These are phyloP conservation scores for Phrynocephalus vlangalii DNA, from an alignment of 2,797 vertebrate genomes.

Conservation along the genomic window DNA sequence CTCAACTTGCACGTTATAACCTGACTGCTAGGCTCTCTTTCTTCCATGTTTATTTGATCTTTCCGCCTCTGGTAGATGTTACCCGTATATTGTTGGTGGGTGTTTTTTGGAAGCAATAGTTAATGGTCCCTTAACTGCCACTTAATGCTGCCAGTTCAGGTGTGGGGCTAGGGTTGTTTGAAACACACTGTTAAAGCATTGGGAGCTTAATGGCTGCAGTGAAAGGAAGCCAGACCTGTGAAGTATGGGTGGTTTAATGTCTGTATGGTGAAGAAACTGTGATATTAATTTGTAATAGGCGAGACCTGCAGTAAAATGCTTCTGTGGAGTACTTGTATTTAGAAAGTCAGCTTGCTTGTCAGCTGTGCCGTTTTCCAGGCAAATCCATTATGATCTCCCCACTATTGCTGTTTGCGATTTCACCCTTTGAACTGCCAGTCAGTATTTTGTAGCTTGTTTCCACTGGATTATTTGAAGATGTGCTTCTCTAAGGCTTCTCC, in stretches of 20 bases:
- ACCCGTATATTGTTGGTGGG: neutral
- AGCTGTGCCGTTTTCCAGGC: neutral
- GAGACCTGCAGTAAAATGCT: neutral
- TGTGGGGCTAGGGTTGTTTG: neutral
- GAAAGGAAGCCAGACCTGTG: neutral
- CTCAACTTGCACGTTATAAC: neutral
- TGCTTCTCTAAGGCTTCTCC: too few species aligned
- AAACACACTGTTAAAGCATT: neutral
- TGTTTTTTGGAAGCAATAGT: neutral
- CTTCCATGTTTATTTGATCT: neutral
- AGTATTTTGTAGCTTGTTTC: neutral
- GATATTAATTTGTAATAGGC: neutral
- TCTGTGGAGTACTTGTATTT: neutral
- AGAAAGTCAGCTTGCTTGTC: too few species aligned
- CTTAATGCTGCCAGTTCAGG: neutral
- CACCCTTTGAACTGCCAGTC: neutral
- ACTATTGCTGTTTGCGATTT: neutral
- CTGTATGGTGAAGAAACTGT: neutral
- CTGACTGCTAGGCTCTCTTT: neutral
- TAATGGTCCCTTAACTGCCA: neutral
- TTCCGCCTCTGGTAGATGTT: neutral
- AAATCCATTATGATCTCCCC: neutral
- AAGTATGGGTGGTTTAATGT: neutral
- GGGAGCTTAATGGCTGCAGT: neutral
- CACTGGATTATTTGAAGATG: neutral